Evolutionary conservation across 2,113 vertebrate species (phyloP).

Genomic region (Empidonax traillii): DNA sequence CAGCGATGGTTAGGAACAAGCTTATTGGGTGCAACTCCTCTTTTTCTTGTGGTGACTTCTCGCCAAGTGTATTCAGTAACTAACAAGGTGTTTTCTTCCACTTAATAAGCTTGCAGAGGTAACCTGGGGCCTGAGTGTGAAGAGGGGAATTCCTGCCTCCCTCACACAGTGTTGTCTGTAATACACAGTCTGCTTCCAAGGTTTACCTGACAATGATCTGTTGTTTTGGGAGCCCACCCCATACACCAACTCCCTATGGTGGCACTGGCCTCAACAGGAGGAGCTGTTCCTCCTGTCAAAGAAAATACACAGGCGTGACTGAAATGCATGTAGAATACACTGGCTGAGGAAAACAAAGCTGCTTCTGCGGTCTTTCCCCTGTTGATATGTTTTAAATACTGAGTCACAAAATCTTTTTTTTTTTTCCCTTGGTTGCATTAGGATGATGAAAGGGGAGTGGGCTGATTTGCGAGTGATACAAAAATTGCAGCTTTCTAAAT

Average conservation of each 20-base stretch:
- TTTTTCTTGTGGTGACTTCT: not conserved
- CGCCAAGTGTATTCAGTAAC: not conserved
- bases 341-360: not conserved
- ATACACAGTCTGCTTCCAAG: not conserved
- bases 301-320: not conserved
- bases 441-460: not conserved
- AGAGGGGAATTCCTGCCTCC: not conserved
- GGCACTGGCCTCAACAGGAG: not conserved
- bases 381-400: not conserved
- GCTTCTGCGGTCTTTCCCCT: not conserved
- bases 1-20: accelerated
- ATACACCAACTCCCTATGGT: accelerated
- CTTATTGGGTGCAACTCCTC: not conserved
- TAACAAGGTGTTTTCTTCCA: not conserved
- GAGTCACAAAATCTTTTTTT: not conserved
- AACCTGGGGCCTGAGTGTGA: not conserved
- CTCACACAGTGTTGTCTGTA: not conserved
- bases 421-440: not conserved
- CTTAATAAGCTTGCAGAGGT: not conserved
- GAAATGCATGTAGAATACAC: not conserved
- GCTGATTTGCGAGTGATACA: not conserved
- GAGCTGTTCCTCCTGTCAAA: not conserved
- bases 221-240: accelerated
- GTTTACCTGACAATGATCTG: not conserved
- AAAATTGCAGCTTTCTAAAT: not conserved